Conservation (phyloP, 2,113 vertebrate species). For the Crotalus horridus region DNA sequence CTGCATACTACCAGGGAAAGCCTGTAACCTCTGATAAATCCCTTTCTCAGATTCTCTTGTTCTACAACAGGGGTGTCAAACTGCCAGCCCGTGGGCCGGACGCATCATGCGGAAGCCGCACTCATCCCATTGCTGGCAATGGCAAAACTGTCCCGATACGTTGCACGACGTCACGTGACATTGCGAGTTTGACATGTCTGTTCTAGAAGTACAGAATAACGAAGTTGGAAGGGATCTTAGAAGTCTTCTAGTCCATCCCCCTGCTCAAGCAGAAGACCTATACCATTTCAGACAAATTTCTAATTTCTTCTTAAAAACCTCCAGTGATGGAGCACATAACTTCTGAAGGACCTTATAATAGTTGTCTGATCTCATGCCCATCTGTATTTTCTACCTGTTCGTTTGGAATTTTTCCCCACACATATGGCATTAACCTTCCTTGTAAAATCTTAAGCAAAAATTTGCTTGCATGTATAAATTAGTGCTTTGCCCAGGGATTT, state of each 20-base stretch:
- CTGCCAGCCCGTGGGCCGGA: too few species aligned
- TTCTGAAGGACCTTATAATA: not conserved
- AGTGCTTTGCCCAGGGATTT: not conserved
- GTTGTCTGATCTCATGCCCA: not conserved
- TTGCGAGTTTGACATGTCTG: not conserved
- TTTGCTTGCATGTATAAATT: not conserved
- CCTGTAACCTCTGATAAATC: not conserved
- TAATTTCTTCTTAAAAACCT: too few species aligned
- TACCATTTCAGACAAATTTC: not conserved
- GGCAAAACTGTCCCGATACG: too few species aligned
- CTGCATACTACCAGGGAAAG: not conserved
- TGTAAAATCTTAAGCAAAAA: not conserved
- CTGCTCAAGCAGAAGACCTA: not conserved
- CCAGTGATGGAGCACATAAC: too few species aligned
- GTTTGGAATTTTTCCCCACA: not conserved
- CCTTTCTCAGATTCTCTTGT: not conserved
- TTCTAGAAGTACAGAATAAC: not conserved
- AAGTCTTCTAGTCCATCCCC: not conserved
- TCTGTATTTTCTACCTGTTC: not conserved
- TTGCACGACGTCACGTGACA: too few species aligned
- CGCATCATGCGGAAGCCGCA: too few species aligned
- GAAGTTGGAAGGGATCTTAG: not conserved
- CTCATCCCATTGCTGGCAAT: too few species aligned
- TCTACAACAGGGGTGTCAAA: not conserved
- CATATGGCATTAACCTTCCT: not conserved